Conservation (phyloP, 2,797 vertebrate genomes). For the Serranus cabrilla region DNA sequence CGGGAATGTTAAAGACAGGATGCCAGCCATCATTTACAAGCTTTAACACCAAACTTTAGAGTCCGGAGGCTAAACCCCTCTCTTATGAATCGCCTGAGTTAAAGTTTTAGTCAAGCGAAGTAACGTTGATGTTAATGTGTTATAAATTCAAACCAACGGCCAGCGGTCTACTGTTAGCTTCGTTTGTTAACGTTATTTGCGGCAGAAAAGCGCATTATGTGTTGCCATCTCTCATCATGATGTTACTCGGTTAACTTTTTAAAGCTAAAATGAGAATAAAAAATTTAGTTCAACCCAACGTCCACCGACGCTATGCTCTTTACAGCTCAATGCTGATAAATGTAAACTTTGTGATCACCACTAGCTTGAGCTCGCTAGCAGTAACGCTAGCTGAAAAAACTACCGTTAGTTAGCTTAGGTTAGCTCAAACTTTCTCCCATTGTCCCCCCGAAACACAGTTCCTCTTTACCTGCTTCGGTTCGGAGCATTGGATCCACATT, state of each 20-base stretch:
- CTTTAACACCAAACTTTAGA: not conserved
- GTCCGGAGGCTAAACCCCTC: not conserved
- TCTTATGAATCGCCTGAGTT: not conserved
- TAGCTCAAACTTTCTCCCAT: slow-evolving; percentile 79
- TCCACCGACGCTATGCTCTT: not conserved
- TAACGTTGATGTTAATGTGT: not conserved
- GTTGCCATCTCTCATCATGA: not conserved
- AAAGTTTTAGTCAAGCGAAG: not conserved
- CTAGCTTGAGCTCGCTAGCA: slow-evolving; percentile 16
- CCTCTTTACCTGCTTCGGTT: slow-evolving; percentile 72
- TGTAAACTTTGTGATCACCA: not conserved
- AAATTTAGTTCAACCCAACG: not conserved
- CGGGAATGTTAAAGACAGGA: not conserved
- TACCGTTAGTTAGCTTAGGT: slow-evolving; percentile 66
- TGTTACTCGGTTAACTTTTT: not conserved
- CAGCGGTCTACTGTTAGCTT: not conserved
- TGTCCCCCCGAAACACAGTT: slow-evolving; percentile 56
- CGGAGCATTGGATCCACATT: slow-evolving; percentile 57
- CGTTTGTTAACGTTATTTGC: not conserved
- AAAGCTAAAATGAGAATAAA: not conserved
- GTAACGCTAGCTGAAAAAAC: slow-evolving; percentile 32
- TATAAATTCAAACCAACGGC: not conserved
- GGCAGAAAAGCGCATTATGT: not conserved
- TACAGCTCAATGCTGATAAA: not conserved
- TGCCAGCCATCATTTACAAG: not conserved